Evolutionary conservation across 2,113 vertebrate genomes (phyloP), one percentile per base, ranked within the genome.

Genomic region (Cyprinus carpio): DNA sequence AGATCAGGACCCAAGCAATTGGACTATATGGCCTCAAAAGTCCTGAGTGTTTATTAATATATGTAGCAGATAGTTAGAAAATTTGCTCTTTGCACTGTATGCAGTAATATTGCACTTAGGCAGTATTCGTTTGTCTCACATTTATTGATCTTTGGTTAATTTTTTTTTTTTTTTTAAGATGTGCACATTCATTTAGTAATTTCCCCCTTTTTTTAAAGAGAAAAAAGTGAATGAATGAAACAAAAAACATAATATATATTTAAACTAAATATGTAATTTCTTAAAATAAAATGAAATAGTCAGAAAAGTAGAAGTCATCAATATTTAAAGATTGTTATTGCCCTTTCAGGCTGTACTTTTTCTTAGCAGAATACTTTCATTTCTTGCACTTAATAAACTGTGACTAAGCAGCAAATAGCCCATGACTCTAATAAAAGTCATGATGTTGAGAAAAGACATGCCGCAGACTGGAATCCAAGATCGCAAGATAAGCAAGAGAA

Each of bases 1-100:
- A 81, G n/a, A 67, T 81, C 62, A 81, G 79, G 79, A 81, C 62
- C 46, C 27, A 54, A 76, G 72, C 3, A 76, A 76, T 43, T 62
- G 15, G 58, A 62, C 23, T 64, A 10, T n/a, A 58, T 56, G 31
- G 54, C 77, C 77, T 79, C 49, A 54, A 54, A 76, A 76, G 12
- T 54, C 25, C 13, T 76, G 2, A 46, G 40, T 46, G 37, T 27
- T 43, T 76, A 46, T 49, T 27, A 46, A 25, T 75, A 75, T 34
- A 43, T 11, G 5, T 43, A 72, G 37, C 11, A 40, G 37, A 72
- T 72, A 37, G 69, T 6, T 72, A n/a, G 69, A 43, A 72, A 43
- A 37, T 5, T 13, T 43, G 20, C 37, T n/a, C 4, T 72, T 72
- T 72, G 29, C 65, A 6, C 49, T 54, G 4, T 20, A 31, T 78